These are phyloP conservation scores for Clepsis dumicolana DNA, from an alignment of 2,888 invertebrate genomes.

Conservation along the genomic window DNA sequence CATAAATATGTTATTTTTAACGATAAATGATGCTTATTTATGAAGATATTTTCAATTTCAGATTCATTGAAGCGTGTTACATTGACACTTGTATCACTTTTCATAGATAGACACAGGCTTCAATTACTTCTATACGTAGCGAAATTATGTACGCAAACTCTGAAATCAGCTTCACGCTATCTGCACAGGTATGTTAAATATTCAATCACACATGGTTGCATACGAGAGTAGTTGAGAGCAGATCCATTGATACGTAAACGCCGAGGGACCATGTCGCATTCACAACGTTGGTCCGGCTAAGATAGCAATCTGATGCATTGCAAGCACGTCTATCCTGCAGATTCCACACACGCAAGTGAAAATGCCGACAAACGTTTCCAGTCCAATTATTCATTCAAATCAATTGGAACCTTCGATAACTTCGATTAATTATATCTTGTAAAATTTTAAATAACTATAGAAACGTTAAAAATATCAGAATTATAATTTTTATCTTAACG, in stretches of 20 bases:
- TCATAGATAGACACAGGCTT: conserved; percentile 8
- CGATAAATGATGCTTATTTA: not conserved
- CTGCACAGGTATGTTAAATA: conserved; percentile 66
- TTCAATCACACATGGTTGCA: conserved; percentile 36
- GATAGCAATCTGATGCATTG: conserved; percentile 44
- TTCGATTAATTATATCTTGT: too few relatives aligned
- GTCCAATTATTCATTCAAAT: conserved; percentile 2
- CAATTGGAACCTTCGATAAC: conserved; percentile 1
- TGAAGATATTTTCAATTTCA: not conserved
- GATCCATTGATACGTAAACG: conserved; percentile 45
- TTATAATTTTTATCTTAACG: not conserved
- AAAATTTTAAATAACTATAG: too few relatives aligned
- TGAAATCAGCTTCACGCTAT: conserved; percentile 65
- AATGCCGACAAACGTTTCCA: conserved; percentile 57
- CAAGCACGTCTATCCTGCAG: conserved; percentile 41
- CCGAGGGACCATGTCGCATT: conserved; percentile 39
- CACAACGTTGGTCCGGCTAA: conserved; percentile 6
- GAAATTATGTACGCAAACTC: conserved; percentile 43
- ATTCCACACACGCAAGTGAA: conserved; percentile 58
- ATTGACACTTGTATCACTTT: conserved; percentile 8
- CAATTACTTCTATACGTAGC: conserved; percentile 25
- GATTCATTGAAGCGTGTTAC: not conserved
- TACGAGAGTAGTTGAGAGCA: conserved; percentile 27
- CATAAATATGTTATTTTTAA: not conserved
- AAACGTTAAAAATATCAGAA: too few relatives aligned